Base-by-base conservation (phyloP, 1,140 invertebrate genomes). In the Pachypeltis micranthus region DNA sequence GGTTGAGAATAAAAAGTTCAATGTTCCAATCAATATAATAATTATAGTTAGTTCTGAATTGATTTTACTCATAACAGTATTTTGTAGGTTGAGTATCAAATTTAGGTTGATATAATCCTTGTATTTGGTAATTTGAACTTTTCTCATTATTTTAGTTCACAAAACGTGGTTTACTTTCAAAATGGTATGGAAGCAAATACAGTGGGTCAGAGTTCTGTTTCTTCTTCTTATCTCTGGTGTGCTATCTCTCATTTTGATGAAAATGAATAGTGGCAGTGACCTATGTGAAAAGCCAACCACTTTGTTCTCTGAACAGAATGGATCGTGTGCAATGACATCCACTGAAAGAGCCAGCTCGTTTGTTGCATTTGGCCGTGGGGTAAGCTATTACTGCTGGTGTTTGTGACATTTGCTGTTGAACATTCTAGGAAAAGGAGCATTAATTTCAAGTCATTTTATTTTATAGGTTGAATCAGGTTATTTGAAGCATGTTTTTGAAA, bases 401-500 rank as follows among this genome's bases (percentile, higher is more conserved):
- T 63, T 27, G 2, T 29, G 26, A 2, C 10, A 24, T 59, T 54
- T 26, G 44, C 21, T 56, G 60, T 63, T 64, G 12, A 39, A 39
- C 16, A 39, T 10, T 10, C 16, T 39, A 39, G n/a, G n/a, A n/a
- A n/a, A n/a, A n/a, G n/a, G n/a, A n/a, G n/a, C n/a, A n/a, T n/a
- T n/a, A n/a, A n/a, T n/a, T n/a, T n/a, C n/a, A n/a, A n/a, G n/a
- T n/a, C n/a, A n/a, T 47, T 64, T 24, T 59, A 28, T 59, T 62
- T 70, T 72, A 58, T 68, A 79, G 76, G 72, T 81, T 0, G 79
- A 85, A 58, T 78, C 78, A 29, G 81, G 85, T 0, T 81, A 90
- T 69, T 76, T 94, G 26, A 85, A 83, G 66, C 90, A 94, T 73
- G 86, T 94, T 0, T 82, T 85, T 67, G 77, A 80, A 2, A 83